Conservation (phyloP, 1,140 invertebrate genomes). For the honey bee (Apis mellifera) region DNA sequence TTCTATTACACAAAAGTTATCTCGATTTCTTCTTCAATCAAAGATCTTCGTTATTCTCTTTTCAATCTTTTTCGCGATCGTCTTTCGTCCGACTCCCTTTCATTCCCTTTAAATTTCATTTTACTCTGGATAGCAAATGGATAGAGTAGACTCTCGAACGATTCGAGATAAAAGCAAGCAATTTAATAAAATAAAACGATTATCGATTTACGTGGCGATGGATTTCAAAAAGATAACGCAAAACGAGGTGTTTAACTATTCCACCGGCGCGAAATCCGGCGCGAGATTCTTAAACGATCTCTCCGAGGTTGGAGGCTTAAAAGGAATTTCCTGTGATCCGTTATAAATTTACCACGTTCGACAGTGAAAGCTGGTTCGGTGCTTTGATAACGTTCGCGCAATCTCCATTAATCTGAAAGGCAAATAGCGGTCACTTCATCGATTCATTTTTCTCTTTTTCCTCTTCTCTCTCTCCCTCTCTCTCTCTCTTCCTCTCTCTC, state of each 20-base stretch:
- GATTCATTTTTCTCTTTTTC: not conserved
- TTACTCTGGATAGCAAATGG: not conserved
- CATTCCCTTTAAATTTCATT: not conserved
- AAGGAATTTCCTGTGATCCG: constrained; percentile 8
- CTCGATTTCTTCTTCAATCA: not conserved
- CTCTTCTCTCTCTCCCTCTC: too few relatives aligned
- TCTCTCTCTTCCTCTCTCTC: too few relatives aligned
- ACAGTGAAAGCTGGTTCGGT: constrained; percentile 11
- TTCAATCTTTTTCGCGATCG: not conserved
- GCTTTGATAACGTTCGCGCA: constrained; percentile 16
- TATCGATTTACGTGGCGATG: not conserved
- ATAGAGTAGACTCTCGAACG: not conserved
- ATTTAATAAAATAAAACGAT: constrained; percentile 3
- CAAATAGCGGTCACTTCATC: not conserved
- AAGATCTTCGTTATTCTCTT: not conserved
- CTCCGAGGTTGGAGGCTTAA: not conserved
- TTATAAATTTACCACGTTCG: constrained; percentile 27
- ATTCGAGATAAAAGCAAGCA: not conserved
- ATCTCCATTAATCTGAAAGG: constrained; percentile 13
- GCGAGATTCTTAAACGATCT: not conserved
- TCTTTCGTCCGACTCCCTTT: not conserved
- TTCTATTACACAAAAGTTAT: too few relatives aligned
- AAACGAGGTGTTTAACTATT: not conserved
- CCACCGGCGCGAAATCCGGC: not conserved
- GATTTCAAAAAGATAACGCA: not conserved